These are phyloP conservation scores for Hydrophis major DNA, from an alignment of 2,797 vertebrate species.

Conservation along the genomic window DNA sequence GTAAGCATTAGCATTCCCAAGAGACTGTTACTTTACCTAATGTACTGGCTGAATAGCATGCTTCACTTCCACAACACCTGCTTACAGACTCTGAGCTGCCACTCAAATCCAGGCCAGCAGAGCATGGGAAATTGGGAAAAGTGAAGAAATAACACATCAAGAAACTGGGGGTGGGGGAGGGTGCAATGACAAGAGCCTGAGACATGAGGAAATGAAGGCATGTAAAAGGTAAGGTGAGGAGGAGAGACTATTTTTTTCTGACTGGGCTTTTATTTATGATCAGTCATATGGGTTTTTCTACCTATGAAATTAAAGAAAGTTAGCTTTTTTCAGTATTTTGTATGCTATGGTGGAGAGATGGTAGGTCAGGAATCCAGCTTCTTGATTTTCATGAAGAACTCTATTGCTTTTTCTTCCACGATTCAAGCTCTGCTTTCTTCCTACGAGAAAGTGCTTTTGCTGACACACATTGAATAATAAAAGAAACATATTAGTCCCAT, in stretches of 20 bases:
- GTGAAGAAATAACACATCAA: background rate
- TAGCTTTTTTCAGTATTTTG: background rate
- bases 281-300: background rate
- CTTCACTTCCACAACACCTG: conserved; percentile 73
- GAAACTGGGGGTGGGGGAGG: conserved; percentile 29
- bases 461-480: background rate
- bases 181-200: background rate
- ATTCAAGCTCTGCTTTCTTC: background rate
- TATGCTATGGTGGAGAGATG: background rate
- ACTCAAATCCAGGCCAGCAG: conserved; percentile 63
- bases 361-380: background rate
- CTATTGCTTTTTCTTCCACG: background rate
- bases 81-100: conserved; percentile 66
- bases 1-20: conserved; percentile 53
- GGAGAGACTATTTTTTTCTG: too few species aligned
- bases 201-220: background rate
- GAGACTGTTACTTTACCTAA: conserved; percentile 63
- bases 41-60: conserved; percentile 58
- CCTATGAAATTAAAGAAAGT: background rate
- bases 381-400: background rate
- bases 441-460: background rate
- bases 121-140: conserved; percentile 58
- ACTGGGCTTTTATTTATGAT: conserved; percentile 14
- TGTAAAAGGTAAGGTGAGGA: background rate
- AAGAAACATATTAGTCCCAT: background rate